Evolutionary conservation across 2,888 invertebrate genomes (phyloP).

Genomic region (Drosophila monieri): DNA sequence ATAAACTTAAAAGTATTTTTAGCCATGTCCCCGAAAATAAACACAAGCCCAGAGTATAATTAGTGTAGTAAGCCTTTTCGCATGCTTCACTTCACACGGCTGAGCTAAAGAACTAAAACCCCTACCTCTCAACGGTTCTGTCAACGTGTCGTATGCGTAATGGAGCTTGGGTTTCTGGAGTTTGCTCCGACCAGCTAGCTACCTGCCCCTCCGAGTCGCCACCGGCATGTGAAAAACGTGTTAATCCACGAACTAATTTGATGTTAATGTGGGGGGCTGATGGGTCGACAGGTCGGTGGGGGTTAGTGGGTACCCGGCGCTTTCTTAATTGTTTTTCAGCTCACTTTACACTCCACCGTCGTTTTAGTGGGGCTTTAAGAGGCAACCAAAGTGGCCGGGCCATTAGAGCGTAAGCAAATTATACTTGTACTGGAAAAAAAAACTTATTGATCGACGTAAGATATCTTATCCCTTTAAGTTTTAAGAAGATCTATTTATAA

Average conservation of each 20-base stretch:
- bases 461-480: neutral
- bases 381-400: slow-evolving; percentile 40
- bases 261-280: slow-evolving; percentile 55
- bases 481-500: neutral
- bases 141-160: slow-evolving; percentile 62
- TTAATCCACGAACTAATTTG: slow-evolving; percentile 72
- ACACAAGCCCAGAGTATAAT: slow-evolving; percentile 46
- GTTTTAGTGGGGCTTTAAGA: slow-evolving; percentile 63
- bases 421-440: slow-evolving; percentile 21
- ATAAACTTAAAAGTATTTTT: slow-evolving; percentile 46
- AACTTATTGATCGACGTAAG: no score
- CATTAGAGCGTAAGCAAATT: slow-evolving; percentile 58
- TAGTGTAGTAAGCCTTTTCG: slow-evolving; percentile 59
- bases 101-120: slow-evolving; percentile 17
- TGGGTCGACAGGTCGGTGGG: slow-evolving; percentile 24
- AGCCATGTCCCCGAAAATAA: slow-evolving; percentile 45
- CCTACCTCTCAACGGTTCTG: neutral
- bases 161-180: slow-evolving; percentile 41
- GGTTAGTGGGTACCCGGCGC: slow-evolving; percentile 29
- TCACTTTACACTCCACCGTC: slow-evolving; percentile 54
- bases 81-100: slow-evolving; percentile 42
- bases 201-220: slow-evolving; percentile 2
- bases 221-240: slow-evolving; percentile 63
- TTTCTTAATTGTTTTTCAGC: slow-evolving; percentile 66
- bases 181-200: neutral